Percentiles rank a stretch among this genome's conserved stretches.
These are phyloP conservation scores for Notothenia rossii DNA, from an alignment of 2,113 vertebrate species.

Conservation along the genomic window DNA sequence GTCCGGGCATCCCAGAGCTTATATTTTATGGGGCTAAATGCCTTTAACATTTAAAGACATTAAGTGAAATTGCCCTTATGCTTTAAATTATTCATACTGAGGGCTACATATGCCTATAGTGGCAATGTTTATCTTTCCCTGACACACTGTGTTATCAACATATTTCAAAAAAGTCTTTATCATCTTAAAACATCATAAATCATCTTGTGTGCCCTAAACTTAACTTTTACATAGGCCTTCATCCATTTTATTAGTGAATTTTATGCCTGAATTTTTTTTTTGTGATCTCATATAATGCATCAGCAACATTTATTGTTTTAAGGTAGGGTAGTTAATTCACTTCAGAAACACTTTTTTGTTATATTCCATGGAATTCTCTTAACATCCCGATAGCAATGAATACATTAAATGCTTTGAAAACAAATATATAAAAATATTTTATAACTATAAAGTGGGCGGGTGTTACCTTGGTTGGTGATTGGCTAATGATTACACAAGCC, in stretches of 20 bases:
- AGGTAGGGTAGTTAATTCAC: no score
- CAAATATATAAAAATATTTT: no score
- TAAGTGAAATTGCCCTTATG: background rate
- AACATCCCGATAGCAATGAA: no score
- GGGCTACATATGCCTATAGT: background rate
- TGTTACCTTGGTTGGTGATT: no score
- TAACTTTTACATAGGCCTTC: background rate
- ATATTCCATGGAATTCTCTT: no score
- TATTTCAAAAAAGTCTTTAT: background rate
- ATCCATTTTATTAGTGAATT: background rate
- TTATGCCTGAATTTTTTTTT: background rate
- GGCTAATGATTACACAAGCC: no score
- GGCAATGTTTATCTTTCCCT: background rate
- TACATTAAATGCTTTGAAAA: no score
- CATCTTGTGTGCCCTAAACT: background rate
- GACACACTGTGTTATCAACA: background rate
- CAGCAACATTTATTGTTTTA: background rate
- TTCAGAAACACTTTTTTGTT: no score
- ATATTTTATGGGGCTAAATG: background rate
- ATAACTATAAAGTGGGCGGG: no score
- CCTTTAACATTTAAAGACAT: background rate
- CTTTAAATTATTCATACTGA: background rate
- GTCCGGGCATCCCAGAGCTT: background rate
- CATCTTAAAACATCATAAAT: background rate
- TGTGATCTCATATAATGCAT: background rate